Conservation (phyloP, 2,797 vertebrate species). For the Hydrocynus forskahlii region DNA sequence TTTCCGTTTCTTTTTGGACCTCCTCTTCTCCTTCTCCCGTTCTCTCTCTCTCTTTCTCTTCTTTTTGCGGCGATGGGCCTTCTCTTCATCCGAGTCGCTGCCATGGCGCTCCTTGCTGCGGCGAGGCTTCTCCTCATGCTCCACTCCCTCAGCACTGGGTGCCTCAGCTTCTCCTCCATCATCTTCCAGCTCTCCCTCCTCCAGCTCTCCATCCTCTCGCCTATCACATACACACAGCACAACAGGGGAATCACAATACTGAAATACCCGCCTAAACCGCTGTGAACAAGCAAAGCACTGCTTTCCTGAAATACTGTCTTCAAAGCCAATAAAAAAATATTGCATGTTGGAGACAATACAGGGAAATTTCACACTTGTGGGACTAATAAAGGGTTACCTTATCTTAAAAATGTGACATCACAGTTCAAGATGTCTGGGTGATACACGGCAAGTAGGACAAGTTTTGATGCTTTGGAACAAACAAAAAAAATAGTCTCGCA, state of each 20-base stretch:
- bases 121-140: slow-evolving; percentile 69
- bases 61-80: slow-evolving; percentile 86
- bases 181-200: slow-evolving; percentile 93
- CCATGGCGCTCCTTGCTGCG: slow-evolving; percentile 83
- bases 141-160: slow-evolving; percentile 73
- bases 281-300: background rate
- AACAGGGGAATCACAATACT: slow-evolving; percentile 16
- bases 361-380: too few relatives aligned
- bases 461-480: too few relatives aligned
- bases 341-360: too few relatives aligned
- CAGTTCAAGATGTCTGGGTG: too few relatives aligned
- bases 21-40: slow-evolving; percentile 89
- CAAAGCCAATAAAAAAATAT: background rate
- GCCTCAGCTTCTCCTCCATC: slow-evolving; percentile 85
- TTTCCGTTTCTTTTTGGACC: slow-evolving; percentile 92
- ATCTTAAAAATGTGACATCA: too few relatives aligned
- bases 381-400: too few relatives aligned
- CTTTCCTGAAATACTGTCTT: background rate
- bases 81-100: slow-evolving; percentile 87
- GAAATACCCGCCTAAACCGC: background rate
- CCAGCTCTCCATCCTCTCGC: slow-evolving; percentile 91
- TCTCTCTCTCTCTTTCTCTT: slow-evolving; percentile 92
- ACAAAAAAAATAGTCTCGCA: too few relatives aligned
- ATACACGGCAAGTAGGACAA: too few relatives aligned
- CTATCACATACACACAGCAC: slow-evolving; percentile 61